Percentiles rank a stretch among this genome's conserved stretches.
phyloP scores from a whole-genome alignment of 1,140 invertebrate genomes.

The Sycobia sp. region DNA sequence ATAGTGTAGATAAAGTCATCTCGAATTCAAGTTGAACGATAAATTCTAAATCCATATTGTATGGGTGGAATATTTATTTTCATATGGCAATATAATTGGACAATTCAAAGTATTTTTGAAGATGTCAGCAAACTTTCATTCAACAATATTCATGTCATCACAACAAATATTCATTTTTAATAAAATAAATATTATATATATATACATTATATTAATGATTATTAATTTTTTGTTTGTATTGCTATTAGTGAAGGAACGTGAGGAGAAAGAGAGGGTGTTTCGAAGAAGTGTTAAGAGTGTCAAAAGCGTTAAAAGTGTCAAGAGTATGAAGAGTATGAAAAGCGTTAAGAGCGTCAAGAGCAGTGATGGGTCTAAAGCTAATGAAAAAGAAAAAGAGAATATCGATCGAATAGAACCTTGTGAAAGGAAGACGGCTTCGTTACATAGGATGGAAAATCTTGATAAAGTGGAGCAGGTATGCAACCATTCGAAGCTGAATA shows the following conservation, averaged over 20 bases:
- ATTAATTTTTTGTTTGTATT: background rate
- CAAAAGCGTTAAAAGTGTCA: slow-evolving; percentile 30
- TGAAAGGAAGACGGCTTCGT: slow-evolving; percentile 39
- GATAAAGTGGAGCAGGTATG: slow-evolving; percentile 40
- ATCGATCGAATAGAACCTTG: slow-evolving; percentile 37
- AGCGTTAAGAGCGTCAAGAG: slow-evolving; percentile 18
- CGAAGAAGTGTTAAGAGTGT: slow-evolving; percentile 40
- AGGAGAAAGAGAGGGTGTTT: slow-evolving; percentile 42
- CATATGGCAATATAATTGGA: too few relatives aligned
- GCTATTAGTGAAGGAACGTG: slow-evolving; percentile 5
- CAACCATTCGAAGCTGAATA: background rate
- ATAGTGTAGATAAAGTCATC: too few relatives aligned
- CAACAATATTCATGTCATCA: too few relatives aligned
- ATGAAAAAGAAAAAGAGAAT: slow-evolving; percentile 41
- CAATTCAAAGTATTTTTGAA: too few relatives aligned
- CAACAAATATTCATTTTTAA: background rate
- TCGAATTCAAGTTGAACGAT: too few relatives aligned
- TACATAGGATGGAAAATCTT: slow-evolving; percentile 42
- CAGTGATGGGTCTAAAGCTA: slow-evolving; percentile 25
- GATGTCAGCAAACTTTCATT: too few relatives aligned
- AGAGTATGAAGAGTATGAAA: slow-evolving; percentile 41
- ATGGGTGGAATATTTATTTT: too few relatives aligned
- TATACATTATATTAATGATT: background rate
- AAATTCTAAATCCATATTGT: too few relatives aligned
- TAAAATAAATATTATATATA: too few relatives aligned